phyloP scores from a whole-genome alignment of 2,113 vertebrate species.

The Pteronura brasiliensis region DNA sequence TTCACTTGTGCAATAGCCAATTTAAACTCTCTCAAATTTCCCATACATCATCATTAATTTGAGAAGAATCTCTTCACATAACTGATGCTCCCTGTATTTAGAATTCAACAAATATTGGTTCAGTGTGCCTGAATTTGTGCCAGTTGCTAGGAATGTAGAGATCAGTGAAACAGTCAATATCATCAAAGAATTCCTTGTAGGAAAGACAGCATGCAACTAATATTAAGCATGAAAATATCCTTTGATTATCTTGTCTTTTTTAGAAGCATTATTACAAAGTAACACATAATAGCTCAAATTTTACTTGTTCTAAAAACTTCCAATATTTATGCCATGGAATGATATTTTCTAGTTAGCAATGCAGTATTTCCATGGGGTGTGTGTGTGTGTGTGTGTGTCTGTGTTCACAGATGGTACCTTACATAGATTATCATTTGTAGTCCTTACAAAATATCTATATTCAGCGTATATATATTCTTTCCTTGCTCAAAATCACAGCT shows the following conservation, averaged over 20 bases:
- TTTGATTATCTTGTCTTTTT: neutral
- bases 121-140: neutral
- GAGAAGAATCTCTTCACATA: neutral
- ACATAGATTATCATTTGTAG: neutral
- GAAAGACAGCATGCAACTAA: neutral
- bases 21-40: neutral
- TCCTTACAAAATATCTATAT: neutral
- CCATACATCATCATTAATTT: conserved; percentile 1
- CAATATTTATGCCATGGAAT: neutral
- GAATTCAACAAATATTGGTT: neutral
- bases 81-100: neutral
- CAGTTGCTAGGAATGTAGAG: neutral
- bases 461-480: neutral
- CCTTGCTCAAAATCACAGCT: neutral
- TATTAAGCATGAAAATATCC: neutral
- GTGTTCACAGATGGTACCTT: neutral
- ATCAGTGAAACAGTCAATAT: neutral
- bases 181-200: neutral
- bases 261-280: neutral
- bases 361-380: neutral
- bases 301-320: neutral
- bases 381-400: neutral
- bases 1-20: neutral
- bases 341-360: neutral
- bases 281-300: neutral